Evolutionary conservation across 2,888 invertebrate genomes (phyloP).

Genomic region (Conops quadrifasciatus): DNA sequence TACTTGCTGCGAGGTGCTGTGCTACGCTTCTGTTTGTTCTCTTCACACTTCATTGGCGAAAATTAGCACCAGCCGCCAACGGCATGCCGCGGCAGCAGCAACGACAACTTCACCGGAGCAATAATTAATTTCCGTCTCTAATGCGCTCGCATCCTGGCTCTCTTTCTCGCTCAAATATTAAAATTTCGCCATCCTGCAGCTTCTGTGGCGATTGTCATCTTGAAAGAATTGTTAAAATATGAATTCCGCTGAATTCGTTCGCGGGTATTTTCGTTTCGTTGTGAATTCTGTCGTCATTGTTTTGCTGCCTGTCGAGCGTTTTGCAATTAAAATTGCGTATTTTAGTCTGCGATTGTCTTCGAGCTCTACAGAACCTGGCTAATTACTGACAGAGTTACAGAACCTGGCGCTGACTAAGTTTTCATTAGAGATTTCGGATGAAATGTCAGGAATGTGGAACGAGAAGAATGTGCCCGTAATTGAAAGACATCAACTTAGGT

Average conservation of each 20-base stretch:
- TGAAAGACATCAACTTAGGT: conserved; percentile 5
- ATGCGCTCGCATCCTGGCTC: neutral
- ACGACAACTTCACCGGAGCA: conserved; percentile 4
- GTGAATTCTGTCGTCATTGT: conserved; percentile 4
- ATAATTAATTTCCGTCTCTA: conserved; percentile 31
- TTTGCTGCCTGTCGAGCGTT: conserved; percentile 34
- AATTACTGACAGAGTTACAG: conserved; percentile 24
- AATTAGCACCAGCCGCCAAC: neutral
- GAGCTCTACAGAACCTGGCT: conserved; percentile 22
- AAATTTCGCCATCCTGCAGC: conserved; percentile 10
- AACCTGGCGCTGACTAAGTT: neutral
- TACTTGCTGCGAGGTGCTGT: neutral
- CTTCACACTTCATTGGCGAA: conserved; percentile 27
- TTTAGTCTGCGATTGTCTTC: neutral
- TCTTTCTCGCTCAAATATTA: conserved; percentile 9
- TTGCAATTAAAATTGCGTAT: conserved; percentile 36
- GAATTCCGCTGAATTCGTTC: conserved; percentile 19
- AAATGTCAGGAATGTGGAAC: no score
- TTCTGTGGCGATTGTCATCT: conserved; percentile 25
- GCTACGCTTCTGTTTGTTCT: conserved; percentile 26
- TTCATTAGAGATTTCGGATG: conserved; percentile 2
- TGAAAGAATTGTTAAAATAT: conserved; percentile 25
- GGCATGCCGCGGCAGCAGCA: neutral
- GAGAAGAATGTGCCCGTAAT: conserved; percentile 1
- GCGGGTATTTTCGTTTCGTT: neutral